A percentile compares a stretch with the other conserved stretches of the same genome.
phyloP scores from a whole-genome alignment of 2,113 vertebrate species.

The Butastur rufipennis region DNA sequence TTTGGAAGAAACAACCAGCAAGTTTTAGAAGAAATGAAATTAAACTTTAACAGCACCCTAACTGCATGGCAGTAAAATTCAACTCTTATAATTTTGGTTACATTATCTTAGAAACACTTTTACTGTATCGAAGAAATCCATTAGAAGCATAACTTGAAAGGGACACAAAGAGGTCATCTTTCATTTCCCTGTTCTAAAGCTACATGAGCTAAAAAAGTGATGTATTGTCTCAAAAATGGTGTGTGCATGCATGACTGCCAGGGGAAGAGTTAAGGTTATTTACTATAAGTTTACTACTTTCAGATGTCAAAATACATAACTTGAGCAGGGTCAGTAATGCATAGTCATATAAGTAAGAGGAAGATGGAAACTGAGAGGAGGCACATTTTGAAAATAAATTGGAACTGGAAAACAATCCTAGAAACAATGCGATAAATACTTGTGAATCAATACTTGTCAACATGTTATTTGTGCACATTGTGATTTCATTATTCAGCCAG shows the following conservation, averaged over 20 bases:
- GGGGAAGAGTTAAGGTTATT: background rate
- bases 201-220: background rate
- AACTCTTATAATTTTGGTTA: background rate
- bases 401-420: background rate
- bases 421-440: background rate
- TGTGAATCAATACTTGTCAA: background rate
- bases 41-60: background rate
- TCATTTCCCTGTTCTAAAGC: background rate
- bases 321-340: background rate
- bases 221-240: background rate
- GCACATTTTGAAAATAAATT: background rate
- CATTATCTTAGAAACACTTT: background rate
- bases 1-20: background rate
- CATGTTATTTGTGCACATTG: background rate
- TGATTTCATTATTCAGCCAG: background rate
- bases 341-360: background rate
- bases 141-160: background rate
- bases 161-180: background rate
- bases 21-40: background rate
- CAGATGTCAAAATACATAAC: background rate
- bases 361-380: background rate
- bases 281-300: background rate
- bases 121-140: background rate
- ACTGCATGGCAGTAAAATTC: background rate
- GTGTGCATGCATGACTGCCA: background rate